Base-by-base conservation (phyloP, 64 coral and sea anemone species). In the Montipora foliosa region DNA sequence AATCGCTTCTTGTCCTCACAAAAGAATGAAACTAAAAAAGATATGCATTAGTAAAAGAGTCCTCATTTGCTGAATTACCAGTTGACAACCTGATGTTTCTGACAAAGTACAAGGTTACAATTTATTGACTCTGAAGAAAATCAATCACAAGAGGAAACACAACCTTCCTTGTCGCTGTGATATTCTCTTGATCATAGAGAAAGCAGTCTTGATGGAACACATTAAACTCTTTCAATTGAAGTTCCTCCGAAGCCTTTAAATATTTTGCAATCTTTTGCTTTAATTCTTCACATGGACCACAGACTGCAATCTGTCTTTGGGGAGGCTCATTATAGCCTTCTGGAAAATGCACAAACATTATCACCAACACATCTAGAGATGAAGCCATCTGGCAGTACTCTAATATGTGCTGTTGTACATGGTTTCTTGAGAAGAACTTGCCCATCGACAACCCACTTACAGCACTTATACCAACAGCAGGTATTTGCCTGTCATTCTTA, bases 281-380 rank as follows among this genome's bases (percentile, higher is more conserved):
- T 14, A 24, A 83, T 46, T 78, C 85, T 61, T 84, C 21, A 44
- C 51, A 4, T 16, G 79, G 70, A 4, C 96, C 92, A 74, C 84
- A 97, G 19, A 97, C 96, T 59, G 77, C 92, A 57, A 97, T 80
- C 79, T 97, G 96, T 50, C 93, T 76, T 37, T 67, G 69, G 3
- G 96, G 96, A 78, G 93, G 90, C 25, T 89, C 84, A 37, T 91
- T 78, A 47, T 71, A 53, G 22, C 67, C 60, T 51, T 94, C 78
- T 17, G 16, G 7, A 51, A 97, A 97, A 67, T 95, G 94, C 11
- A 97, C 53, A 70, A 93, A 73, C 96, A 97, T 97, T 70, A 97
- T 25, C 12, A 97, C 79, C 29, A 97, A 50, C 6, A 88, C 89
- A 73, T 89, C 75, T 3, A 97, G 72, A 4, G 44, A 69, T 66